Percentiles rank a stretch among this genome's conserved stretches.
Evolutionary conservation across 2,113 vertebrate genomes (phyloP).

Genomic region (Xenotilapia flavipinnis): DNA sequence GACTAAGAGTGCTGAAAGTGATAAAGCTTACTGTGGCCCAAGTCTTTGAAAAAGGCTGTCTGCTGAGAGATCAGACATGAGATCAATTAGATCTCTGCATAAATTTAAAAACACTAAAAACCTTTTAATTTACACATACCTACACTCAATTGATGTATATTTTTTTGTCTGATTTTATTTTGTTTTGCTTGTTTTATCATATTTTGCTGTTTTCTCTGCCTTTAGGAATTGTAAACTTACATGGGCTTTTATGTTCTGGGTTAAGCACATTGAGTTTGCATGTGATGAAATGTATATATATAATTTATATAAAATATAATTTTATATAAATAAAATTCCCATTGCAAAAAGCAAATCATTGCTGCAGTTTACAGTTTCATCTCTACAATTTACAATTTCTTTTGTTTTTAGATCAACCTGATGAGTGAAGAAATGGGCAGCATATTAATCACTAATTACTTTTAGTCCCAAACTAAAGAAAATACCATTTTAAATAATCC

Average conservation of each 20-base stretch:
- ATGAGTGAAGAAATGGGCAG: not conserved
- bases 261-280: not conserved
- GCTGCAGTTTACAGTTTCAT: not conserved
- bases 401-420: not conserved
- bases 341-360: not conserved
- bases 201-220: not conserved
- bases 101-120: not conserved
- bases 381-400: not conserved
- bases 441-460: not conserved
- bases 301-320: not conserved
- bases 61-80: not conserved
- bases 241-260: not conserved
- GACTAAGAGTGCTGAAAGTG: not conserved
- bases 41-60: not conserved
- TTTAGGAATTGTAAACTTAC: not conserved
- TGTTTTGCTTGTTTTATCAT: not conserved
- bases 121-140: not conserved
- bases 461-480: not conserved
- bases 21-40: not conserved
- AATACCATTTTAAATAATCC: not conserved
- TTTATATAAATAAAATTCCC: not conserved
- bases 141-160: not conserved
- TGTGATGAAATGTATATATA: not conserved
- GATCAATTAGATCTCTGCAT: not conserved
- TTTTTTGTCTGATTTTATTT: not conserved